Evolutionary conservation across 2,888 invertebrate species (phyloP).

Genomic region (Amorpha juglandis): DNA sequence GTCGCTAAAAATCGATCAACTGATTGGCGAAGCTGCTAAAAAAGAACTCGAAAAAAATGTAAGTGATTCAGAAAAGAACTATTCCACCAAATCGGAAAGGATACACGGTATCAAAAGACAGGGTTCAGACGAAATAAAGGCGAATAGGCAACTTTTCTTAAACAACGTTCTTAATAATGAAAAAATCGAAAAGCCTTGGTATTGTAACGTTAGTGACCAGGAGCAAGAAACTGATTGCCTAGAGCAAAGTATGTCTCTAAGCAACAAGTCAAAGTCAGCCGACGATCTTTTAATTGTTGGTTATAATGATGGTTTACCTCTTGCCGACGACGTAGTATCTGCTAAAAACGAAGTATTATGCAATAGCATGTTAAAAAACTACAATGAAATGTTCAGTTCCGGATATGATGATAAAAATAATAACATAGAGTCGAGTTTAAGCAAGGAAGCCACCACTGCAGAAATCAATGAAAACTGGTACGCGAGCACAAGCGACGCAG

Average conservation of each 20-base stretch:
- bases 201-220: constrained; percentile 80
- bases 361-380: constrained; percentile 64
- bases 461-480: constrained; percentile 91
- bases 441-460: constrained; percentile 57
- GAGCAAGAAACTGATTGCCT: constrained; percentile 75
- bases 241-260: constrained; percentile 63
- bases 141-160: constrained; percentile 73
- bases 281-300: constrained; percentile 65
- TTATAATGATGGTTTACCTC: constrained; percentile 61
- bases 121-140: constrained; percentile 77
- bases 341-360: constrained; percentile 78
- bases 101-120: constrained; percentile 83
- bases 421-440: constrained; percentile 60
- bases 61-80: constrained; percentile 77
- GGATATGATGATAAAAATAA: constrained; percentile 69
- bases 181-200: constrained; percentile 77
- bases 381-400: constrained; percentile 60
- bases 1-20: constrained; percentile 83
- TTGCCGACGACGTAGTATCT: constrained; percentile 67
- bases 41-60: constrained; percentile 62
- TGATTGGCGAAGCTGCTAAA: constrained; percentile 74
- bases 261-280: constrained; percentile 68
- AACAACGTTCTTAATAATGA: constrained; percentile 76
- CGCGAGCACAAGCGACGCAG: constrained; percentile 90
- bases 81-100: constrained; percentile 83